Base-by-base conservation (phyloP, 2,113 vertebrate species). In the Butorides virescens region DNA sequence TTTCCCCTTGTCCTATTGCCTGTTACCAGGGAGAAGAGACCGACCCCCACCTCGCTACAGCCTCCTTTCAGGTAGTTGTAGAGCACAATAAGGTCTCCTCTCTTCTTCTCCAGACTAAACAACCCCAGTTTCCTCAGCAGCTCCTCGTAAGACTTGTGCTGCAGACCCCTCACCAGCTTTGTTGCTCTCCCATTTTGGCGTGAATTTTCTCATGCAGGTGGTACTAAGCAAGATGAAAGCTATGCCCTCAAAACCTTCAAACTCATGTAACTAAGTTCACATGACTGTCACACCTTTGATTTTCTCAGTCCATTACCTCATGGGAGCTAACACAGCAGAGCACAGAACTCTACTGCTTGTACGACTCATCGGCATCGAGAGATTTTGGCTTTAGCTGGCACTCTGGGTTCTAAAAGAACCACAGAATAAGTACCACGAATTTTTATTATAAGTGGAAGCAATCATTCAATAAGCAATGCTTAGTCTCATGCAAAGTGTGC, bases 291-390 rank as follows among this genome's bases (percentile, higher is more conserved):
- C 12, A 27, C 39, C 52, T 50, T 61, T 55, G 47, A 56, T 80
- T 80, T 93, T 77, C 46, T 44, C 42, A 86, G 50, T 15, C 18
- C 5, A 77, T 80, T 53, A 27, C n/a, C 34, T 62, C 5, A 2
- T 66, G 55, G 59, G 49, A 91, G 53, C 21, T 5, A 49, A 13
- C 20, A 50, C 36, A 58, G 29, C 7, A 9, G 15, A 0, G 0
- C 30, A 11, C 34, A 29, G 8, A 74, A 4, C 18, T 47, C 22
- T n/a, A 15, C n/a, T 63, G 29, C 76, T 89, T 25, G 5, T 15
- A 10, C 19, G 52, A 18, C 0, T 4, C 19, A 23, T 17, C 46
- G 82, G 29, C 32, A 73, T 76, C 1, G 1, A 32, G 25, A 1
- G 58, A 27, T 80, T 92, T 74, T 84, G 50, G 46, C 42, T 90